These are phyloP conservation scores for Osmerus eperlanus DNA, from an alignment of 2,113 vertebrate species.

Conservation along the genomic window DNA sequence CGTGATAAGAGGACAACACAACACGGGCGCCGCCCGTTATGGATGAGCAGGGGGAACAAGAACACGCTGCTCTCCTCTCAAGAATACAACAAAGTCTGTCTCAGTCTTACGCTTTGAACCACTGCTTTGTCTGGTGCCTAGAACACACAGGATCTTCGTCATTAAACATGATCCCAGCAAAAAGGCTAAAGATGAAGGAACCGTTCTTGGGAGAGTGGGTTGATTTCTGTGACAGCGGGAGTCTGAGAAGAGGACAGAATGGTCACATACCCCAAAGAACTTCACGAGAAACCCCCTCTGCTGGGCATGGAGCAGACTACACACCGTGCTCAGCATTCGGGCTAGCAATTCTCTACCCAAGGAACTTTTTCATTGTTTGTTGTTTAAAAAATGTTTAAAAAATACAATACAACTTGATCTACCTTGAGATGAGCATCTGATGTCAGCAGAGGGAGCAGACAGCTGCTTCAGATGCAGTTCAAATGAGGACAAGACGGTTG, in stretches of 20 bases:
- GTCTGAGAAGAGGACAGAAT: background rate
- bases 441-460: no score
- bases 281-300: conserved; percentile 53
- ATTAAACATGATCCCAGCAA: conserved; percentile 31
- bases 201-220: conserved; percentile 3
- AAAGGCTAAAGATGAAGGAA: conserved; percentile 30
- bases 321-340: no score
- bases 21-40: conserved; percentile 33
- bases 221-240: conserved; percentile 18
- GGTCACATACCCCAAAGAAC: background rate
- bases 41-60: conserved; percentile 1
- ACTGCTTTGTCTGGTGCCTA: background rate
- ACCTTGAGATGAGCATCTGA: no score
- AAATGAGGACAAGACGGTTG: no score
- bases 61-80: conserved; percentile 22
- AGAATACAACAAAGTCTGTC: background rate
- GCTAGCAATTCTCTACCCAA: no score
- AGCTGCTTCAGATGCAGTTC: no score
- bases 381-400: no score
- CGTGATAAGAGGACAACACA: conserved; percentile 38
- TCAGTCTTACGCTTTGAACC: conserved; percentile 2
- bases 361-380: no score
- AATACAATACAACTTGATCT: no score
- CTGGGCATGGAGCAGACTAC: conserved; percentile 17
- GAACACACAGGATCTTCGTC: conserved; percentile 34